Evolutionary conservation across 2,888 invertebrate genomes (phyloP), one percentile per base, ranked within the genome.

Genomic region (Arge pagana): DNA sequence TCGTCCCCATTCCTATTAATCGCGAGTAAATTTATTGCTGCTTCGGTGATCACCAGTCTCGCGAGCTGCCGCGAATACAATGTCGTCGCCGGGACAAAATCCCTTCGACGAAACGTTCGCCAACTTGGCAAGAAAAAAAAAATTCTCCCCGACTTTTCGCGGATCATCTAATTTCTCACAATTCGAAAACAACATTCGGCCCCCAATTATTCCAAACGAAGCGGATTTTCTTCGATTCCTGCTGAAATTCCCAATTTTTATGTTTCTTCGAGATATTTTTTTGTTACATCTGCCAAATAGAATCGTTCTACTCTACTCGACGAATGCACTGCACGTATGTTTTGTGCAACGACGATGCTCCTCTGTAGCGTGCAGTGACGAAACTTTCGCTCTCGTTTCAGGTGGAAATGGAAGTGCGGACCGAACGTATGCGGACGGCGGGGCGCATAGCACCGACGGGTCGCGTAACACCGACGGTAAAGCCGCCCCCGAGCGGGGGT

Each of bases 361-460:
- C n/a, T n/a, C n/a, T n/a, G n/a, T n/a, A 37, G 33, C 13, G 13
- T n/a, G 15, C 11, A 7, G 31, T 19, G 11, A 19, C 19, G 3
- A 16, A 35, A 33, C 35, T 45, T n/a, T n/a, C n/a, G n/a, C 33
- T 45, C 45, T 8, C 35, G 45, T 45, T 45, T 45, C 45, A 45
- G 45, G 33, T 45, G 4, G 24, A 45, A 50, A 74, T 74, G 75
- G 75, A 75, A 42, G 58, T 71, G 53, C 67, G 67, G 54, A 65
- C 68, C 52, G 74, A 75, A 56, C 68, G 72, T 56, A 65, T 70
- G 33, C 69, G 72, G 58, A 71, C 69, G 43, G 74, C 72, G 18
- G 74, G 72, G 48, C 67, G 72, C 58, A 68, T 74, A 49, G 72
- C 72, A 19, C 71, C 74, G 43, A 67, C 72, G 53, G 74, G 73